Base-by-base conservation (phyloP, 2,888 invertebrate species). In the Tipula confusa region DNA sequence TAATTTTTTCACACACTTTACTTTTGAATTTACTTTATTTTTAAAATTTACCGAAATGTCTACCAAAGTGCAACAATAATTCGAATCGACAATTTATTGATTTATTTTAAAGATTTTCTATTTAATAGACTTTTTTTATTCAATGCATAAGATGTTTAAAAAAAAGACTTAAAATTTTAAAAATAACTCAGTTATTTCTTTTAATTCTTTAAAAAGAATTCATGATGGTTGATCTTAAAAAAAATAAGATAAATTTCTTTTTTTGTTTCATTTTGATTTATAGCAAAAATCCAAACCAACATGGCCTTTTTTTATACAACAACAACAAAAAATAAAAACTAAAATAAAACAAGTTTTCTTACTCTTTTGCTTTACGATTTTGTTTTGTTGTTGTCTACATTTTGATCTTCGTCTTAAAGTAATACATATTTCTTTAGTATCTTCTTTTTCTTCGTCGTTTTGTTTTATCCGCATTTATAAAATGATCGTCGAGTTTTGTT, bases 221-320 rank as follows among this genome's bases (percentile, higher is more conserved):
- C 80, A 80, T 80, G 80, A 80, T 80, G 80, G 80, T 80, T 29
- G 80, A 80, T 29, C 80, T 80, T 80, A 80, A 80, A 80, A 80
- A 80, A 80, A 29, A 80, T 29, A 29, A 29, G 29, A 29, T 15
- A 29, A 7, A 1, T 28, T 79, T 79, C 5, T 29, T 29, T 79
- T 79, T 80, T 29, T 80, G 29, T 80, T 80, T 31, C 29, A 29
- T 29, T 80, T 80, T 80, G 80, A 80, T 80, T 80, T 80, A 80
- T 80, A 29, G 31, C 80, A 29, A 64, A 64, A 29, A 80, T 31
- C 29, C 80, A 80, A 80, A 80, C 80, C 80, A 80, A 80, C 80
- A 80, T 80, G 80, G 80, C 80, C 80, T 80, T 80, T 80, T 80
- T 64, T 24, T 24, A 24, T n/a, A n/a, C n/a, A n/a, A n/a, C n/a